Evolutionary conservation across 1,140 invertebrate genomes (phyloP).

Genomic region (Drosophila nannoptera): DNA sequence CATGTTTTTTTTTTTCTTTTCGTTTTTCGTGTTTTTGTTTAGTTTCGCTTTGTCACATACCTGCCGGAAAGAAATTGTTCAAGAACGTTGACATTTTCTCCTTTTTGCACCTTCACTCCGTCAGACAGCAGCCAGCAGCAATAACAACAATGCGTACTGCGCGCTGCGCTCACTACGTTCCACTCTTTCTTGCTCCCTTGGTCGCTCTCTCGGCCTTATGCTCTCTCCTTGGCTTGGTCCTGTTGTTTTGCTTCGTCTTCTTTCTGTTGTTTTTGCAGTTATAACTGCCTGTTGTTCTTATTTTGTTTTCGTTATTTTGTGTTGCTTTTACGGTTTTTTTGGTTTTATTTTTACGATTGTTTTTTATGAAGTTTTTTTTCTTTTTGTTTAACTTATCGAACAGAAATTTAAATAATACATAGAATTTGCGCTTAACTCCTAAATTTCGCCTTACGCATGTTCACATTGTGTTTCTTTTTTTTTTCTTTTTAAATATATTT

Average conservation of each 20-base stretch:
- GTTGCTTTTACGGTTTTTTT: conserved; percentile 20
- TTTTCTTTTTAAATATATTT: conserved; percentile 23
- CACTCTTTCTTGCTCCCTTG: conserved; percentile 20
- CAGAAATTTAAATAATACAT: conserved; percentile 73
- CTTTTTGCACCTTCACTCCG: conserved; percentile 41
- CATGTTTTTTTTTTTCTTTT: conserved; percentile 20
- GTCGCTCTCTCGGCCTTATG: conserved; percentile 7
- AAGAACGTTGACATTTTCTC: conserved; percentile 78
- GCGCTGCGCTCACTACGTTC: conserved; percentile 20
- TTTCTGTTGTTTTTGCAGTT: conserved; percentile 18
- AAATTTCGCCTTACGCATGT: conserved; percentile 68
- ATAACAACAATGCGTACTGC: conserved; percentile 35
- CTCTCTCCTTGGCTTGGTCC: conserved; percentile 27
- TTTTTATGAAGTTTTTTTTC: neutral
- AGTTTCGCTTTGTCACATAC: conserved; percentile 56
- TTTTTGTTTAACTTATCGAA: conserved; percentile 48
- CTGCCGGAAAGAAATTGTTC: conserved; percentile 79
- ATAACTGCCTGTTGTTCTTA: conserved; percentile 15
- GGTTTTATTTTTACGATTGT: neutral
- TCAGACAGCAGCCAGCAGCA: conserved; percentile 30
- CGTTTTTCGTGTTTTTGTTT: conserved; percentile 45
- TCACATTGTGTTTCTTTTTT: conserved; percentile 51
- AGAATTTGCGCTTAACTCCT: conserved; percentile 65
- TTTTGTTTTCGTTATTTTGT: conserved; percentile 9
- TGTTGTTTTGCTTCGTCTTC: conserved; percentile 5